Evolutionary conservation across 2,113 vertebrate genomes (phyloP).

Genomic region (Rhizomys pruinosus): DNA sequence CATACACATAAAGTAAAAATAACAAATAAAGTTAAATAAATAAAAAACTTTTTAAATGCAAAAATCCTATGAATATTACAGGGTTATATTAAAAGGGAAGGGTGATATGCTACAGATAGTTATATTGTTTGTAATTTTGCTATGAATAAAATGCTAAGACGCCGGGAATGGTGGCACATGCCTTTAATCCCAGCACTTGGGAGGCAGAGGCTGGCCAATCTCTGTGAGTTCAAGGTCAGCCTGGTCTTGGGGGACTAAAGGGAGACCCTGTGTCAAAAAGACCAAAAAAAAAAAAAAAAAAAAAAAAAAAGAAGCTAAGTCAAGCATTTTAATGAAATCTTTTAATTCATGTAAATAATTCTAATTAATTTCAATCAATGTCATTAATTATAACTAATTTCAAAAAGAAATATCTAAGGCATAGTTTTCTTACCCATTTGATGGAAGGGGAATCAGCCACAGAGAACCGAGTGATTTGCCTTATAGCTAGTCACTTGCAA

Average conservation of each 20-base stretch:
- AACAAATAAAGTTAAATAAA: no score
- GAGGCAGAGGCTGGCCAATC: no score
- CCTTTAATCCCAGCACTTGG: neutral
- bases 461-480: neutral
- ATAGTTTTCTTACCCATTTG: neutral
- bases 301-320: no score
- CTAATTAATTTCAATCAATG: neutral
- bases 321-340: slow-evolving; percentile 3
- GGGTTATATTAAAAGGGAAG: neutral
- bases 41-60: no score
- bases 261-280: no score
- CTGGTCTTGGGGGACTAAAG: no score
- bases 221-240: no score
- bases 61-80: neutral
- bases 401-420: neutral
- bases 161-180: neutral
- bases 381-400: slow-evolving; percentile 13
- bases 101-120: neutral
- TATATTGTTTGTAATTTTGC: neutral
- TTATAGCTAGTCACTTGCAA: neutral
- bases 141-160: neutral
- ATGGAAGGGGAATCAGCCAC: neutral
- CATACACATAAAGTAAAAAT: no score
- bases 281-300: no score
- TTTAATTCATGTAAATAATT: neutral